A percentile compares a stretch with the other conserved stretches of the same genome.
phyloP scores from a whole-genome alignment of 2,888 invertebrate genomes.

The Drosophila monieri region DNA sequence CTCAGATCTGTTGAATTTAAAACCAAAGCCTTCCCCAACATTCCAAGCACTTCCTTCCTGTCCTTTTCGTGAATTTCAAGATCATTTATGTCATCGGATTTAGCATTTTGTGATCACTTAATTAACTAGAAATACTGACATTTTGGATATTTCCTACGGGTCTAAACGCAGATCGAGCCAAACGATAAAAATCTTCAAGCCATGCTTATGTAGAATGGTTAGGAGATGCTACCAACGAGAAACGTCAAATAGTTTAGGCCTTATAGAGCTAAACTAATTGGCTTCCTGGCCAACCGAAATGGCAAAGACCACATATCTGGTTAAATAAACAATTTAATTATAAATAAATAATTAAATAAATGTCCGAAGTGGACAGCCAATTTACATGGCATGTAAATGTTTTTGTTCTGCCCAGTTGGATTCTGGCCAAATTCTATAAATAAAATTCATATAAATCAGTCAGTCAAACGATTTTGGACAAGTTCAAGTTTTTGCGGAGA shows the following conservation, averaged over 20 bases:
- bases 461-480: constrained; percentile 53
- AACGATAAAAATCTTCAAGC: constrained; percentile 32
- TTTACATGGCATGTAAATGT: constrained; percentile 71
- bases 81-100: constrained; percentile 31
- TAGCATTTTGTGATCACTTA: constrained; percentile 47
- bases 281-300: constrained; percentile 66
- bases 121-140: constrained; percentile 47
- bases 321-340: constrained; percentile 75
- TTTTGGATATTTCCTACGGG: constrained; percentile 29
- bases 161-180: neutral
- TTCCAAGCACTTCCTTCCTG: constrained; percentile 58
- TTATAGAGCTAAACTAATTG: constrained; percentile 72
- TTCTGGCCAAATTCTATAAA: constrained; percentile 36
- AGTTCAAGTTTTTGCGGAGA: constrained; percentile 57
- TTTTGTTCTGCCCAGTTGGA: constrained; percentile 16
- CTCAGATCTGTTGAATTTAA: neutral
- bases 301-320: constrained; percentile 60
- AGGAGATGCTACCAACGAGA: constrained; percentile 63
- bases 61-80: constrained; percentile 36
- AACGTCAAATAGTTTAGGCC: constrained; percentile 71
- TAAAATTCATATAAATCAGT: constrained; percentile 53
- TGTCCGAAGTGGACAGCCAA: constrained; percentile 53
- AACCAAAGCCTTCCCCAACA: constrained; percentile 4
- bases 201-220: constrained; percentile 52
- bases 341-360: constrained; percentile 76